Base-by-base conservation (phyloP, 2,888 invertebrate species). In the Eupithecia dodoneata region DNA sequence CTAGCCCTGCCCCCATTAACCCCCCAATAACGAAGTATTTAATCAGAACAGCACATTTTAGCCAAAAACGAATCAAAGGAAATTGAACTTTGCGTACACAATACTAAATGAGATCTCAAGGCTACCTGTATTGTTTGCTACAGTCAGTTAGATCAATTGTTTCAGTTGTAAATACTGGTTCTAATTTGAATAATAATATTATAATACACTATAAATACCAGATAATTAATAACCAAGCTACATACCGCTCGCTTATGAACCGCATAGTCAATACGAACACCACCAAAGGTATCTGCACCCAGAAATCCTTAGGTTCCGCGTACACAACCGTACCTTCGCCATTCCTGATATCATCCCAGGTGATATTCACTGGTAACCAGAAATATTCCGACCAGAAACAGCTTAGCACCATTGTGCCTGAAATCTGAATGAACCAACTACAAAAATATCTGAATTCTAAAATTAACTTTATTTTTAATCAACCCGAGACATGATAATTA, bases 301-400 rank as follows among this genome's bases (percentile, higher is more conserved):
- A 76, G 18, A 59, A 73, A 12, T 73, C 76, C 30, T 71, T 65
- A 6, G 63, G 44, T 4, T 73, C 73, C 2, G 73, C 76, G 45
- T 76, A 73, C 13, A 71, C 76, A 15, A 76, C 1, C 18, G 71
- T 73, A 12, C 47, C 71, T 30, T 52, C 55, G 3, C 71, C 73
- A 66, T 72, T 76, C 13, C 69, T 73, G 15, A 76, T 96, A 87
- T 97, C 97, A 73, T 95, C 95, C 98, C 98, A 98, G 81, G 97
- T 97, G 79, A 96, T 96, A 90, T 98, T 98, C 78, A 97, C 97
- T 79, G 98, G 98, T 84, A 98, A 95, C 98, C 98, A 98, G 88
- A 98, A 94, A 87, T 96, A 92, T 86, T 97, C 97, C 87, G 96
- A 96, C 98, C 97, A 80, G 59, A 80, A 73, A 49, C 70, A 18